Evolutionary conservation across 1,140 invertebrate species (phyloP).

Genomic region (Calliopsis andreniformis): DNA sequence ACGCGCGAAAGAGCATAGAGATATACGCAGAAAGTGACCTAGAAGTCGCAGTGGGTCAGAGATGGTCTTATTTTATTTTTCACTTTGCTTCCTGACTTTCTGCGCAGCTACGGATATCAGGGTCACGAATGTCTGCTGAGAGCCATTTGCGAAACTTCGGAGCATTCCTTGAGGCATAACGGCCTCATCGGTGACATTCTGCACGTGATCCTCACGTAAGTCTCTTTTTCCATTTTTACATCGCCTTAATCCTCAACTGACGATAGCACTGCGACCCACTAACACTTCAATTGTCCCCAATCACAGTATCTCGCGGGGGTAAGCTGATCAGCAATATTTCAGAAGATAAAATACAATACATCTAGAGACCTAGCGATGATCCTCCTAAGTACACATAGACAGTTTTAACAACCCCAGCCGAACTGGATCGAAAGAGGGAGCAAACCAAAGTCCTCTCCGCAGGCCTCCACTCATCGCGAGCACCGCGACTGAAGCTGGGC

Average conservation of each 20-base stretch:
- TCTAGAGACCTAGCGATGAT: too few species aligned
- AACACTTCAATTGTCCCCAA: too few species aligned
- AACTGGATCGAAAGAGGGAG: background rate
- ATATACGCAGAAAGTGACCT: conserved; percentile 19
- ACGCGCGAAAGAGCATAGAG: conserved; percentile 1
- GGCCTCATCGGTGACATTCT: conserved; percentile 79
- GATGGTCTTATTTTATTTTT: conserved; percentile 49
- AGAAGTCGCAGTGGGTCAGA: conserved; percentile 47
- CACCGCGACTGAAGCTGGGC: background rate
- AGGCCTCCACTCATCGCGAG: background rate
- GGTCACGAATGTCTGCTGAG: conserved; percentile 77
- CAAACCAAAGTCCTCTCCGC: background rate
- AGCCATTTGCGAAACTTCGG: conserved; percentile 78
- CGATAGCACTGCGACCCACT: too few species aligned
- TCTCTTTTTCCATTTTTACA: conserved; percentile 37
- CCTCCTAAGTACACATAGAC: too few species aligned
- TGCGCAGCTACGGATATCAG: conserved; percentile 70
- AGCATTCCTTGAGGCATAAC: conserved; percentile 74
- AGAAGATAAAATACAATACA: too few species aligned
- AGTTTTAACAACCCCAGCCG: too few species aligned
- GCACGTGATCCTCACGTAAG: conserved; percentile 79
- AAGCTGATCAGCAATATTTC: too few species aligned
- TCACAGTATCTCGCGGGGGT: too few species aligned
- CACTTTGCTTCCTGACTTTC: conserved; percentile 44
- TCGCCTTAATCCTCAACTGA: background rate